phyloP scores from a whole-genome alignment of 30 jellyfish, hydroid and myxozoan genomes.

The Cassiopea andromeda region DNA sequence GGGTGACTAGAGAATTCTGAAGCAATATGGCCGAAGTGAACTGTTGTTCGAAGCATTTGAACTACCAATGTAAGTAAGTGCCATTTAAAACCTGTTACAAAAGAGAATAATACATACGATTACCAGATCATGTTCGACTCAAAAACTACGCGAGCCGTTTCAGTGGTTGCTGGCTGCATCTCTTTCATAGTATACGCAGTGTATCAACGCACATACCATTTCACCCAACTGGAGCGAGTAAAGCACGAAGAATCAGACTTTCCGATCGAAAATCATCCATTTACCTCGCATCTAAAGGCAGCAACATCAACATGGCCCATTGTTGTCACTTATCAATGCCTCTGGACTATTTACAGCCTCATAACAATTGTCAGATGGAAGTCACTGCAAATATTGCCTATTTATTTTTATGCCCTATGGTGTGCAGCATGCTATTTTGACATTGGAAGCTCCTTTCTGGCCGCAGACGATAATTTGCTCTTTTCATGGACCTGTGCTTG shows the following conservation, averaged over 20 bases:
- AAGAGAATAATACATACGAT: too few relatives aligned
- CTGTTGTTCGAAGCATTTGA: too few relatives aligned
- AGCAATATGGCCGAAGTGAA: too few relatives aligned
- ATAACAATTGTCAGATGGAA: constrained; percentile 29
- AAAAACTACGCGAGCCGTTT: neutral
- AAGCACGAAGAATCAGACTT: neutral
- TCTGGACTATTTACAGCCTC: constrained; percentile 63
- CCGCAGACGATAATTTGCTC: constrained; percentile 6
- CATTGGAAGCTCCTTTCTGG: constrained; percentile 29
- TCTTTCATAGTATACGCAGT: neutral
- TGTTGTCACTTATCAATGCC: constrained; percentile 61
- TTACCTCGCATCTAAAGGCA: neutral
- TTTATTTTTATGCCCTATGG: constrained; percentile 59
- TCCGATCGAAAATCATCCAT: neutral
- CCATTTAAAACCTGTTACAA: too few relatives aligned
- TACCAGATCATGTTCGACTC: neutral
- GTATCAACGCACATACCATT: neutral
- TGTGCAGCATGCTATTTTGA: constrained; percentile 57
- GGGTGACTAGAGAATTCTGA: too few relatives aligned
- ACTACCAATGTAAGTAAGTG: too few relatives aligned
- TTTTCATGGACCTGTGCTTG: constrained; percentile 63
- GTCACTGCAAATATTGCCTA: constrained; percentile 34
- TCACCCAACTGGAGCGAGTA: neutral
- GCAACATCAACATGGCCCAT: constrained; percentile 41
- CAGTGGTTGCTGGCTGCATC: constrained; percentile 13